Conservation (phyloP, 2,888 invertebrate species). For the Phalera bucephala region DNA sequence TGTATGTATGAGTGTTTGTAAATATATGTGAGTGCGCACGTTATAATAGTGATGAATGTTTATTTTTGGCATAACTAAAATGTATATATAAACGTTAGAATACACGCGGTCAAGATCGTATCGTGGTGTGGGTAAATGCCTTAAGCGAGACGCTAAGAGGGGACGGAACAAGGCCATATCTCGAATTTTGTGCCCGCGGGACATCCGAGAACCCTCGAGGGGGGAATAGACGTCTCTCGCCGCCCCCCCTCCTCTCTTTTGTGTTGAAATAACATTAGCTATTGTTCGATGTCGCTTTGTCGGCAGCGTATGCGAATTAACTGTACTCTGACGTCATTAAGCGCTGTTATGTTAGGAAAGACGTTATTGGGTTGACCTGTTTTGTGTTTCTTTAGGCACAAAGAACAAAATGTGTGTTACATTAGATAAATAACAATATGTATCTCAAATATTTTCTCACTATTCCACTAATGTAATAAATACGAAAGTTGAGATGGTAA, state of each 20-base stretch:
- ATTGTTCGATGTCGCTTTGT: conserved; percentile 55
- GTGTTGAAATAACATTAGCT: conserved; percentile 60
- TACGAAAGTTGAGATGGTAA: too few species aligned
- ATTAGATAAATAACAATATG: too few species aligned
- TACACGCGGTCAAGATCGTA: conserved; percentile 1
- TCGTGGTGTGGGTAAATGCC: conserved; percentile 5
- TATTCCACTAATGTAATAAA: too few species aligned
- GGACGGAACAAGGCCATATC: conserved; percentile 52
- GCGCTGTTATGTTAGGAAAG: conserved; percentile 7
- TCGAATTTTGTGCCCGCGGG: conserved; percentile 36
- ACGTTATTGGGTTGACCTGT: not conserved
- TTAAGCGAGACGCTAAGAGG: conserved; percentile 14
- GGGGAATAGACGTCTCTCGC: conserved; percentile 22
- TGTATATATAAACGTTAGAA: not conserved
- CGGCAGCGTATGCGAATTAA: conserved; percentile 37
- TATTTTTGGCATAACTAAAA: not conserved
- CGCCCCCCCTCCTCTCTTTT: conserved; percentile 34
- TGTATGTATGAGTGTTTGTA: too few species aligned
- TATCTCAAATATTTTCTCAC: too few species aligned
- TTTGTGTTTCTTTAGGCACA: too few species aligned
- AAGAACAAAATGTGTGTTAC: too few species aligned
- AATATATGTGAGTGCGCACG: too few species aligned
- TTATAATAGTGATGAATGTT: too few species aligned
- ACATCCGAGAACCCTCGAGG: conserved; percentile 22
- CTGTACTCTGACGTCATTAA: conserved; percentile 18